These are phyloP conservation scores for Daktulosphaira vitifoliae DNA, from an alignment of 1,140 invertebrate genomes.

Conservation along the genomic window DNA sequence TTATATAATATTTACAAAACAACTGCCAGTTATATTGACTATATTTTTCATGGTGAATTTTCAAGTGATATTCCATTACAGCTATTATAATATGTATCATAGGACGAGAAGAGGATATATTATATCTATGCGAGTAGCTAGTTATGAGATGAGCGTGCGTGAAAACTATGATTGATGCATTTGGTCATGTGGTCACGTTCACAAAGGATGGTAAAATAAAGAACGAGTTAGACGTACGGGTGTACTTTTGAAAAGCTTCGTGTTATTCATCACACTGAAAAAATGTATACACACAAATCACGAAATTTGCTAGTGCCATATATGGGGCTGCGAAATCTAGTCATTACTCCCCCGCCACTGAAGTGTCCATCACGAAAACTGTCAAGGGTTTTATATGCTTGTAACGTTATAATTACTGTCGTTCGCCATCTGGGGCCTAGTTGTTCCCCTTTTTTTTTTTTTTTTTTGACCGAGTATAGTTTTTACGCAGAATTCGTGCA, in stretches of 20 bases:
- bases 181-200: slow-evolving; percentile 29
- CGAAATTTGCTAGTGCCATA: neutral
- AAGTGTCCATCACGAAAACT: slow-evolving; percentile 21
- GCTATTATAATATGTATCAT: neutral
- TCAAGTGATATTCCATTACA: neutral
- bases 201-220: neutral
- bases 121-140: neutral
- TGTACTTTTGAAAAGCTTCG: neutral
- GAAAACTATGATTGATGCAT: slow-evolving; percentile 28
- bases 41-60: slow-evolving; percentile 20
- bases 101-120: neutral
- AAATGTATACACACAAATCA: slow-evolving; percentile 1
- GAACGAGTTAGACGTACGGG: neutral
- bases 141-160: neutral
- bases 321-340: neutral
- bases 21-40: too few species aligned
- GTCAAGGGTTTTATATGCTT: slow-evolving; percentile 11
- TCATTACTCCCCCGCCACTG: neutral
- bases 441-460: too few species aligned
- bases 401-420: slow-evolving; percentile 19
- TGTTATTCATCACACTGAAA: slow-evolving; percentile 21
- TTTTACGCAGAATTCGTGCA: too few species aligned
- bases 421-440: neutral
- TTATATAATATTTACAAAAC: too few species aligned
- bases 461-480: too few species aligned